These are phyloP conservation scores for Megalopta genalis DNA, from an alignment of 1,140 invertebrate species.

Conservation along the genomic window DNA sequence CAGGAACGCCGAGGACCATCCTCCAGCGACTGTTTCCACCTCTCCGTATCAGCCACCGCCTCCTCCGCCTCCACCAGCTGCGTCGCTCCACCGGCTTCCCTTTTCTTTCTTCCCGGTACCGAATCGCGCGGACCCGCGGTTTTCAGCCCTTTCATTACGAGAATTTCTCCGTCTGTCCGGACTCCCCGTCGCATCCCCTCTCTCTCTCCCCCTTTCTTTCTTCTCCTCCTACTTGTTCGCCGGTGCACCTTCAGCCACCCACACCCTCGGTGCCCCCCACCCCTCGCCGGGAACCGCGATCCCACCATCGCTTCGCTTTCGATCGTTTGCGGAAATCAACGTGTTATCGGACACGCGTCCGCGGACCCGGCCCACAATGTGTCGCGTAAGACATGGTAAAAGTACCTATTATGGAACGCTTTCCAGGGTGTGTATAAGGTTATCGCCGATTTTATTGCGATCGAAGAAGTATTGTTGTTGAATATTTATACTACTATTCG, in stretches of 20 bases:
- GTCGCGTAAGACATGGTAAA: no score
- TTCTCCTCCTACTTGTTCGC: no score
- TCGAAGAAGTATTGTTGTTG: no score
- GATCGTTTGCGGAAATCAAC: neutral
- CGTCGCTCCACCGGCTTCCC: conserved; percentile 35
- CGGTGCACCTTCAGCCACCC: no score
- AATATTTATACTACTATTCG: no score
- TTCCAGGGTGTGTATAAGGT: no score
- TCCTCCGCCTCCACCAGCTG: conserved; percentile 33
- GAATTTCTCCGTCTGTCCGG: conserved; percentile 67
- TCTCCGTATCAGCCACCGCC: conserved; percentile 32
- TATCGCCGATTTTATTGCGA: no score
- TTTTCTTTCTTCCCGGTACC: conserved; percentile 26
- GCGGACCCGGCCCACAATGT: no score
- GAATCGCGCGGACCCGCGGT: conserved; percentile 54
- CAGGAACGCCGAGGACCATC: conserved; percentile 28
- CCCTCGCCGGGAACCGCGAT: neutral
- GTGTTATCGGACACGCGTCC: neutral
- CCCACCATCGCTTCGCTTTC: neutral
- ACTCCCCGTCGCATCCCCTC: neutral
- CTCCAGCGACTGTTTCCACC: conserved; percentile 42
- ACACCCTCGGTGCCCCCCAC: no score
- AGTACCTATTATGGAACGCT: no score
- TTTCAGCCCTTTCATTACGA: conserved; percentile 70
- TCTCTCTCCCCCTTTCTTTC: no score